Conservation (phyloP, 37 sponge, comb jelly and placozoan species). For the Hexactinellida sp. region DNA sequence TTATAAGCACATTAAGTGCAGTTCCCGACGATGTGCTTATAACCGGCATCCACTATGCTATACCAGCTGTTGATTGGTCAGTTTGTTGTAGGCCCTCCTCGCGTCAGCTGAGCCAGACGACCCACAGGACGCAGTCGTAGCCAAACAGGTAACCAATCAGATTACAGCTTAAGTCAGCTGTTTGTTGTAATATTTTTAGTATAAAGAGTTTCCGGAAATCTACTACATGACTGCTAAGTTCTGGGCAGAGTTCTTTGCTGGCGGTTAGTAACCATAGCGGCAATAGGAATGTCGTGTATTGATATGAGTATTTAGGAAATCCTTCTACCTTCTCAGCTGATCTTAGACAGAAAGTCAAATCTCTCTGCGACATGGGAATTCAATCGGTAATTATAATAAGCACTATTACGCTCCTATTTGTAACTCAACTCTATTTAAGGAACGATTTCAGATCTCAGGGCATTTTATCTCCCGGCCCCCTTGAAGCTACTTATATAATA, state of each 20-base stretch:
- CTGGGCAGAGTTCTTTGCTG: constrained; percentile 88
- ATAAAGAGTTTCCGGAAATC: constrained; percentile 53
- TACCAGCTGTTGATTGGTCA: too few species aligned
- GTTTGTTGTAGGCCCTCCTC: constrained; percentile 28
- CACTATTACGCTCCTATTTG: too few species aligned
- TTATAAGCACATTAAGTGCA: too few species aligned
- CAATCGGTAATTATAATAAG: neutral
- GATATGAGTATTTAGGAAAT: neutral
- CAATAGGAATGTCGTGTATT: neutral
- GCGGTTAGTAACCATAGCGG: constrained; percentile 35
- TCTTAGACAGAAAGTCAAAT: constrained; percentile 10
- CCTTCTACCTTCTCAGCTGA: neutral
- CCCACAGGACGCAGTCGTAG: constrained; percentile 98
- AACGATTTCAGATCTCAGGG: too few species aligned
- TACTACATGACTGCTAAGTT: constrained; percentile 77
- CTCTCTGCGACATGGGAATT: constrained; percentile 4
- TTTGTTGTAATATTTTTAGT: constrained; percentile 34
- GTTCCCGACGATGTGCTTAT: too few species aligned
- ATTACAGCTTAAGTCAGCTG: neutral
- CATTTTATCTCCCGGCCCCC: too few species aligned
- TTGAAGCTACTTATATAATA: too few species aligned
- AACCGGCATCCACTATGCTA: too few species aligned
- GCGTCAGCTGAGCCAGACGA: constrained; percentile 91
- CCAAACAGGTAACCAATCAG: constrained; percentile 32
- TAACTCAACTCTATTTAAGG: too few species aligned